Percentiles rank a stretch among this genome's conserved stretches.
phyloP scores from a whole-genome alignment of 2,113 vertebrate genomes.

The Neopipo cinnamomea region DNA sequence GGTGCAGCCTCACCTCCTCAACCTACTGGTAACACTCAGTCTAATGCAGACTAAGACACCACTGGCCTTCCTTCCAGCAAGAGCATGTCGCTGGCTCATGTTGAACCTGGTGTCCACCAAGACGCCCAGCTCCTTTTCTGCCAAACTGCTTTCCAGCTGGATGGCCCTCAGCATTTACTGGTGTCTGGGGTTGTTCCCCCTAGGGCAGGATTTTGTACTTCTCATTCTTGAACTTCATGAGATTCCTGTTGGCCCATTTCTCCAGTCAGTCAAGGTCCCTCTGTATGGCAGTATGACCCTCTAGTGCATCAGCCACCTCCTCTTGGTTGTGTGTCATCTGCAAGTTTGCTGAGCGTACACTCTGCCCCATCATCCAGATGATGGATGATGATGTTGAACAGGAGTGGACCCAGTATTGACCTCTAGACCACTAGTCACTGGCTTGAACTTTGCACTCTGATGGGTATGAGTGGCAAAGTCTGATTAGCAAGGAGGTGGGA shows the following conservation, averaged over 20 bases:
- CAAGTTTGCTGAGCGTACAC: background rate
- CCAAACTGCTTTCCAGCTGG: background rate
- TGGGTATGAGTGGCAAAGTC: background rate
- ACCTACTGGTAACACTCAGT: background rate
- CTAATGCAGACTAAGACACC: background rate
- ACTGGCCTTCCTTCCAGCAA: background rate
- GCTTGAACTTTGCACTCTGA: fast-evolving
- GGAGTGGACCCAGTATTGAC: background rate
- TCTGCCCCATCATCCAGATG: background rate
- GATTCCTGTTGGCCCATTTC: background rate
- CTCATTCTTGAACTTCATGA: background rate
- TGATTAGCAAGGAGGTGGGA: background rate
- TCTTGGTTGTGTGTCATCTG: background rate
- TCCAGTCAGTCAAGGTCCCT: background rate
- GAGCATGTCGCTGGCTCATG: background rate
- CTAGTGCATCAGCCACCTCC: background rate
- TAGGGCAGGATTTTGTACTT: background rate
- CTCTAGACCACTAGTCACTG: background rate
- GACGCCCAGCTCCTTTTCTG: background rate
- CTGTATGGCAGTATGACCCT: background rate
- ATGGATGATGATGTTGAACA: background rate
- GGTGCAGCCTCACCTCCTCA: background rate
- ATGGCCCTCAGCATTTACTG: background rate
- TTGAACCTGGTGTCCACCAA: background rate
- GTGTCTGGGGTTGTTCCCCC: background rate